Percentiles rank a stretch among this genome's conserved stretches.
These are phyloP conservation scores for Acrocera orbiculus DNA, from an alignment of 2,888 invertebrate genomes.

Conservation along the genomic window DNA sequence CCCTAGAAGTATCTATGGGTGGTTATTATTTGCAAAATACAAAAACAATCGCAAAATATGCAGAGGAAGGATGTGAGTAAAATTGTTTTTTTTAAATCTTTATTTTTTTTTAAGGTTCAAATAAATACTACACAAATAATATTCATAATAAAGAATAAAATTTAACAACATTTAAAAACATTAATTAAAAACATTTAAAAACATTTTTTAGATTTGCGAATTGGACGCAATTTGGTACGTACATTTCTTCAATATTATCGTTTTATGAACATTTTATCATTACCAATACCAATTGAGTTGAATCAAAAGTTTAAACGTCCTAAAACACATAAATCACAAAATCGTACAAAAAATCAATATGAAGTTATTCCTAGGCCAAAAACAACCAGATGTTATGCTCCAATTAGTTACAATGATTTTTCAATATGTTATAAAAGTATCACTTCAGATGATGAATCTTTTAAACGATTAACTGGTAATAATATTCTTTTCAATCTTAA, in stretches of 20 bases:
- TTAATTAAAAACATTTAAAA: too few relatives aligned
- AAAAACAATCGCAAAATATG: slow-evolving; percentile 62
- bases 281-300: slow-evolving; percentile 30
- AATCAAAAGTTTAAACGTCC: slow-evolving; percentile 24
- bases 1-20: slow-evolving; percentile 76
- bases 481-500: slow-evolving; percentile 13
- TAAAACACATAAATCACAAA: slow-evolving; percentile 26
- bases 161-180: too few relatives aligned
- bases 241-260: slow-evolving; percentile 69
- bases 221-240: slow-evolving; percentile 58
- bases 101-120: background rate
- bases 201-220: slow-evolving; percentile 46
- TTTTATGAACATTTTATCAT: slow-evolving; percentile 47
- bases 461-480: too few relatives aligned
- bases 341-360: slow-evolving; percentile 27
- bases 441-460: slow-evolving; percentile 35
- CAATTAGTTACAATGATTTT: slow-evolving; percentile 36
- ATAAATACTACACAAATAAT: too few relatives aligned
- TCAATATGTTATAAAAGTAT: slow-evolving; percentile 38
- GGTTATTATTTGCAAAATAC: slow-evolving; percentile 61
- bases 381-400: slow-evolving; percentile 34
- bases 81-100: background rate
- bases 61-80: slow-evolving; percentile 91
- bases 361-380: slow-evolving; percentile 31
- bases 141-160: too few relatives aligned